Evolutionary conservation across 2,113 vertebrate genomes (phyloP).

Genomic region (Oncorhynchus nerka): DNA sequence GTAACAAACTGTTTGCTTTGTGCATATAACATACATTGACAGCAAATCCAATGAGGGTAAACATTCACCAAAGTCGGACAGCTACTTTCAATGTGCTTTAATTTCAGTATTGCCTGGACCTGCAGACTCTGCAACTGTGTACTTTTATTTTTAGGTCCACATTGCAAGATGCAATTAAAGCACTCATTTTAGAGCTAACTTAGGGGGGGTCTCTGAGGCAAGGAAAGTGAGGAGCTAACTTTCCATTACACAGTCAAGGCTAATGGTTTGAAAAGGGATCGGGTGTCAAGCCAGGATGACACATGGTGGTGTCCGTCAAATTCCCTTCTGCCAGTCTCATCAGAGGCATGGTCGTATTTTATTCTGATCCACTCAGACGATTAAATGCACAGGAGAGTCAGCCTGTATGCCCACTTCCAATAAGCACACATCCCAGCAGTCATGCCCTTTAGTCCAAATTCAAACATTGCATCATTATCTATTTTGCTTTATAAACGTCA

Average conservation of each 20-base stretch:
- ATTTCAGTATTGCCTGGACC: background rate
- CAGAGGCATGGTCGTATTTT: constrained; percentile 68
- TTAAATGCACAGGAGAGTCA: constrained; percentile 57
- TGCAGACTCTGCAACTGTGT: background rate
- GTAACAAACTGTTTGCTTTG: background rate
- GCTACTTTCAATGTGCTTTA: background rate
- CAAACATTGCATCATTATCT: background rate
- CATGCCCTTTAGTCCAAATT: background rate
- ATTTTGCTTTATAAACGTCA: background rate
- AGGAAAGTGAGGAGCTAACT: constrained; percentile 73
- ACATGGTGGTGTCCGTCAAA: constrained; percentile 93
- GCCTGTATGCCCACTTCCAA: constrained; percentile 47
- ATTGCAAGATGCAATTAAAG: constrained; percentile 56
- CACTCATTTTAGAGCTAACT: constrained; percentile 22
- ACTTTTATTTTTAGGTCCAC: background rate
- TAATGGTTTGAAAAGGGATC: constrained; percentile 77
- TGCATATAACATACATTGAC: background rate
- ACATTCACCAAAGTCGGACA: background rate
- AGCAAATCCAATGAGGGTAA: no score
- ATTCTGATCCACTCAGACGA: constrained; percentile 64
- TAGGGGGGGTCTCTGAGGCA: constrained; percentile 31
- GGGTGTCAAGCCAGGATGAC: constrained; percentile 74
- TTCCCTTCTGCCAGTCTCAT: constrained; percentile 79
- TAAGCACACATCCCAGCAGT: constrained; percentile 32
- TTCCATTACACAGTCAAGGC: constrained; percentile 72